Base-by-base conservation (phyloP, 2,113 vertebrate genomes). In the Cryptotis parvus region DNA sequence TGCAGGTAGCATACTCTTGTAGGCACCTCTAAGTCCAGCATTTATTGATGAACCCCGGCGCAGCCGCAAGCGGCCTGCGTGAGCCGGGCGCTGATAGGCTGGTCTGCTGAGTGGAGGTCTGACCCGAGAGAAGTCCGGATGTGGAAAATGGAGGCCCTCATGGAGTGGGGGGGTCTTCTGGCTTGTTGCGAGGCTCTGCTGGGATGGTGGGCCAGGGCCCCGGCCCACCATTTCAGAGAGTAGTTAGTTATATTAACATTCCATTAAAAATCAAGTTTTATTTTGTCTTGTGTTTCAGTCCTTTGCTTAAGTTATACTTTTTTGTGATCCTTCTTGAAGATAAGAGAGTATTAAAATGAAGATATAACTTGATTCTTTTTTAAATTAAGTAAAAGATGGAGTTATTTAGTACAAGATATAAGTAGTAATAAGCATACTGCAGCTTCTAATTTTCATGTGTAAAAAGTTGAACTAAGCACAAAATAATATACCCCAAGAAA, bases 401-500 rank as follows among this genome's bases (percentile, higher is more conserved):
- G 16, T 88, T 83, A 66, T 4, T 58, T 55, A 24, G 31, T 12
- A 91, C 45, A 92, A 63, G 35, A 80, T 27, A 81, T 11, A 22
- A 52, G n/a, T 86, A 84, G 2, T 74, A 81, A 87, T 29, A 80
- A 61, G 35, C 27, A 33, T 26, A 45, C 55, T 68, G 41, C 83
- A 55, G 1, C 10, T 88, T 90, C 18, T 79, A 45, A 85, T 85
- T 63, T 77, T 61, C 41, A 37, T 15, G 9, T 4, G 27, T 77
- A 76, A 65, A 90, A 45, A 75, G 37, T 27, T 84, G 31, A 92
- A 55, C 29, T 55, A 87, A 89, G 18, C 72, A 90, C 61, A 15
- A 77, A 26, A 80, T 76, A 81, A 65, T 15, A 63, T 82, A 79
- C 2, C 78, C 11, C 24, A 87, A 75, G 43, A 82, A 52, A 15